phyloP scores from a whole-genome alignment of 2,113 vertebrate genomes.

The Pseudonaja textilis region DNA sequence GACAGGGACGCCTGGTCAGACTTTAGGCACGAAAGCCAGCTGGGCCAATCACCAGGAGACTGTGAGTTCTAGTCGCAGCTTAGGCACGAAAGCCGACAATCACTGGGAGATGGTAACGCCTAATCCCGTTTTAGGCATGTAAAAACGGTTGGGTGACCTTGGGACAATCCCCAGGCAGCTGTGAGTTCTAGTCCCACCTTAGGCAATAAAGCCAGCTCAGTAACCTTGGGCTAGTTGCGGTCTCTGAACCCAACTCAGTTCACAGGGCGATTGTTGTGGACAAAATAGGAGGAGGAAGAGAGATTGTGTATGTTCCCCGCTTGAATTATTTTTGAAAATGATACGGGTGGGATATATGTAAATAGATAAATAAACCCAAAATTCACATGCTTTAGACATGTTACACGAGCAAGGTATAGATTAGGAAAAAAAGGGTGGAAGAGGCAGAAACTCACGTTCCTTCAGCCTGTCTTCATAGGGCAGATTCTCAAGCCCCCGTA shows the following conservation, averaged over 20 bases:
- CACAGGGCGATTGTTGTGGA: background rate
- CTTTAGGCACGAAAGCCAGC: background rate
- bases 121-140: background rate
- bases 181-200: background rate
- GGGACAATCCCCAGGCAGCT: background rate
- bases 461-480: background rate
- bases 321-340: background rate
- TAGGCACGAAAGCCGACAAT: background rate
- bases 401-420: background rate
- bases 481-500: background rate
- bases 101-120: too few species aligned
- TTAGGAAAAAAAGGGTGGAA: background rate
- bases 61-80: too few species aligned
- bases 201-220: background rate
- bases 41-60: too few species aligned
- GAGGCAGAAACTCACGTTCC: background rate
- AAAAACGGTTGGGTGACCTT: background rate
- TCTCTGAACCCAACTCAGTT: background rate
- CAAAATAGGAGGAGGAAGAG: background rate
- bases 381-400: background rate
- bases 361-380: background rate
- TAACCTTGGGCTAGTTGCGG: background rate
- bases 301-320: background rate
- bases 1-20: background rate
- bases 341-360: background rate